Conservation (phyloP, 2,888 invertebrate genomes). For the Strigamia maritima region DNA sequence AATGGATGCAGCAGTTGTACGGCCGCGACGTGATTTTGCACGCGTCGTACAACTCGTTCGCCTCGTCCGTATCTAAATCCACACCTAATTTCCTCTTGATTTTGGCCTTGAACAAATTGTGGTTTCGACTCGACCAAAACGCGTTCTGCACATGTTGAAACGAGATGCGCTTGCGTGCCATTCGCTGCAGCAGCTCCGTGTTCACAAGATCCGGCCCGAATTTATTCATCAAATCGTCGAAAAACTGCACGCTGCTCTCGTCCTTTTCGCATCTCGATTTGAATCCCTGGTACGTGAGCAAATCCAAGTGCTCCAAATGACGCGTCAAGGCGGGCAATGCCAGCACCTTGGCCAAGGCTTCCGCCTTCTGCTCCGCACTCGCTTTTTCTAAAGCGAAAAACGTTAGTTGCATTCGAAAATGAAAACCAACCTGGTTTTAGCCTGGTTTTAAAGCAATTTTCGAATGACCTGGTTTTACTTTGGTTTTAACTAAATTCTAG, state of each 20-base stretch:
- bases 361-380: background rate
- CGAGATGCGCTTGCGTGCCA: background rate
- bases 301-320: slow-evolving; percentile 2
- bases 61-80: background rate
- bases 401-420: too few species aligned
- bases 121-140: background rate
- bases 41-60: slow-evolving; percentile 1
- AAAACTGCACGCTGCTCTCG: background rate
- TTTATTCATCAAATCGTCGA: slow-evolving; percentile 14
- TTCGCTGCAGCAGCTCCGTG: background rate
- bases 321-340: background rate
- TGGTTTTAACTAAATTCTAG: too few species aligned
- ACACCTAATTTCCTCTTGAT: background rate
- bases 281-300: slow-evolving; percentile 16
- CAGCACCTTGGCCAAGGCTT: background rate
- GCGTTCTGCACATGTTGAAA: slow-evolving; percentile 9
- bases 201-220: background rate
- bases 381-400: background rate
- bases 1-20: background rate
- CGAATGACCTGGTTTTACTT: too few species aligned
- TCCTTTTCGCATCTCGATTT: slow-evolving; percentile 5
- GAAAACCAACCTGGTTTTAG: background rate
- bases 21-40: background rate
- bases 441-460: too few species aligned
- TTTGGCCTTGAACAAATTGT: background rate